Percentiles rank a stretch among this genome's conserved stretches.
phyloP scores from a whole-genome alignment of 2,888 invertebrate species.

The Ectropis crepuscularia region DNA sequence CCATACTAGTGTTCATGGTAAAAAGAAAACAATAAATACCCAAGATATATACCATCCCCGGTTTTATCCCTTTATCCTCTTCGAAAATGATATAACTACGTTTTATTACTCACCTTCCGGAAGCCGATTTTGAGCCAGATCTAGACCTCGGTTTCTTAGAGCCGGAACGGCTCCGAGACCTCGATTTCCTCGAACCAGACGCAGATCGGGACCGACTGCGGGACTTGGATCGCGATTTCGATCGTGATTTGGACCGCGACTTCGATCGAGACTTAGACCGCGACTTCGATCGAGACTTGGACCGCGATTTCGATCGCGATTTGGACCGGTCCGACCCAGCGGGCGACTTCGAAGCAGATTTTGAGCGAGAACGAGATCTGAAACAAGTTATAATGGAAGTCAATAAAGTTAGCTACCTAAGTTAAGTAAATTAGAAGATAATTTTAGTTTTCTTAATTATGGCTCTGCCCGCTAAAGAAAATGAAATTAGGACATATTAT shows the following conservation, averaged over 20 bases:
- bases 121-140: slow-evolving; percentile 26
- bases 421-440: too few species aligned
- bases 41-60: too few species aligned
- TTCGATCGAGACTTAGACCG: slow-evolving; percentile 65
- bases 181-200: slow-evolving; percentile 66
- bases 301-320: slow-evolving; percentile 57
- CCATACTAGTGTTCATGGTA: too few species aligned
- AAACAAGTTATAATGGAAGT: slow-evolving; percentile 3
- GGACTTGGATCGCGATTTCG: slow-evolving; percentile 49
- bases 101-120: slow-evolving; percentile 30
- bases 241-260: slow-evolving; percentile 59
- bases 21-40: too few species aligned
- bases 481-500: too few species aligned
- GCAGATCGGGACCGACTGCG: slow-evolving; percentile 69
- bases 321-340: slow-evolving; percentile 38
- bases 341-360: slow-evolving; percentile 72
- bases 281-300: slow-evolving; percentile 43
- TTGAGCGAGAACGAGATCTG: slow-evolving; percentile 62
- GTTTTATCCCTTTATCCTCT: too few species aligned
- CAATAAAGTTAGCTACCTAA: too few species aligned
- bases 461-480: too few species aligned
- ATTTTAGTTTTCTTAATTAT: too few species aligned
- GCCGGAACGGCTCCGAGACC: slow-evolving; percentile 59
- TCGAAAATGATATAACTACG: too few species aligned
- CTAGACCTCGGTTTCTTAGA: slow-evolving; percentile 43